Conservation (phyloP, 2,113 vertebrate genomes). For the Bufo bufo region DNA sequence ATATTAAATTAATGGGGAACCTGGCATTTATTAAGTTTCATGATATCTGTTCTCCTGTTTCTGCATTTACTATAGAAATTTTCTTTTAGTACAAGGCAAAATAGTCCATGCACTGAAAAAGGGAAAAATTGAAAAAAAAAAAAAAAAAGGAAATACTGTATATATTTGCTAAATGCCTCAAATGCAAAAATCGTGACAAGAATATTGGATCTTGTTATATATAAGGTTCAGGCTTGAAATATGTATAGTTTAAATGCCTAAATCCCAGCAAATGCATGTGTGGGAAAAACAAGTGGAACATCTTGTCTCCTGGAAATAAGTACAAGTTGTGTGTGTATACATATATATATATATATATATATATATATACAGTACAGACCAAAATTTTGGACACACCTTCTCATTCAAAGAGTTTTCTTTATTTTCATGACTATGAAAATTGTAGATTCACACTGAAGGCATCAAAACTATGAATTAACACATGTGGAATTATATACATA, state of each 20-base stretch:
- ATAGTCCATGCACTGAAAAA: background rate
- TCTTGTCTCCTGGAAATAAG: background rate
- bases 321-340: no score
- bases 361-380: no score
- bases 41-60: background rate
- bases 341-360: no score
- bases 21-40: slow-evolving; percentile 21
- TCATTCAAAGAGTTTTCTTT: no score
- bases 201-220: background rate
- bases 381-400: no score
- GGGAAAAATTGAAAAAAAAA: background rate
- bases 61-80: slow-evolving; percentile 8
- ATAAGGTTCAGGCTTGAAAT: background rate
- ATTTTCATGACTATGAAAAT: no score
- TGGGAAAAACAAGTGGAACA: background rate
- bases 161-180: background rate
- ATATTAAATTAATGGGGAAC: slow-evolving; percentile 22
- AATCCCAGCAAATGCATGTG: background rate
- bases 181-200: background rate
- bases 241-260: background rate
- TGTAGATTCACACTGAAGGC: no score
- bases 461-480: no score
- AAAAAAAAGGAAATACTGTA: background rate
- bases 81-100: background rate
- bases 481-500: no score